Evolutionary conservation across 2,797 vertebrate genomes (phyloP), one percentile per base, ranked within the genome.

Genomic region (Semaprochilodus insignis): DNA sequence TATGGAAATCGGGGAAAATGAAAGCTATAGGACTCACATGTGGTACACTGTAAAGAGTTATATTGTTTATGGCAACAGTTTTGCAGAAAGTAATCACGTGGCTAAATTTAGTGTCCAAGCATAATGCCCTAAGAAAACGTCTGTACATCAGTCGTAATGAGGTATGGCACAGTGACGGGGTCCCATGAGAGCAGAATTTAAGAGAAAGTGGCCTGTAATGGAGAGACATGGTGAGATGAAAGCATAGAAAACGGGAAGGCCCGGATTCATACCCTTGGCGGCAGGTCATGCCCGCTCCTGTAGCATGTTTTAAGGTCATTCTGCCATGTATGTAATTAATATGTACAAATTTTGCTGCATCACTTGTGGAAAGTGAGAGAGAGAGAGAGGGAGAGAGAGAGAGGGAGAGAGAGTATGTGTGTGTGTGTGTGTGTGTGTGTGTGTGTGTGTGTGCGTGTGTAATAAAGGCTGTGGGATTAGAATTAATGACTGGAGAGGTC

Each of bases 401-500:
- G 60, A 62, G n/a, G 27, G 60, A 62, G n/a, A 62, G 40, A 40
- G 55, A n/a, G 55, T 40, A 4, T 40, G 40, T 40, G 40, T 40
- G 40, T 6, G 59, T 1, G 59, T 2, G 21, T 7, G 21, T 4
- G 55, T 4, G 59, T 27, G 69, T 66, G 54, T n/a, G 59, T 40
- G 74, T 57, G 74, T 62, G 74, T 17, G 25, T 31, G 60, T 48
- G 78, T 60, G 78, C 21, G 31, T 13, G 72, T 57, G 19, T 57
- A 36, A n/a, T 57, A 57, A 55, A n/a, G 19, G 21, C 60, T 78
- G 69, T 60, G 74, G 76, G 83, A 81, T 85, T 78, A 74, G 80
- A 78, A 62, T 78, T 78, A 85, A 81, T 85, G 75, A 81, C 52
- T 66, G 70, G 77, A 75, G 69, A 78, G 54, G 74, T 81, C 83